These are phyloP conservation scores for Lissocephala sabroskyi DNA, from an alignment of 2,888 invertebrate species.

Conservation along the genomic window DNA sequence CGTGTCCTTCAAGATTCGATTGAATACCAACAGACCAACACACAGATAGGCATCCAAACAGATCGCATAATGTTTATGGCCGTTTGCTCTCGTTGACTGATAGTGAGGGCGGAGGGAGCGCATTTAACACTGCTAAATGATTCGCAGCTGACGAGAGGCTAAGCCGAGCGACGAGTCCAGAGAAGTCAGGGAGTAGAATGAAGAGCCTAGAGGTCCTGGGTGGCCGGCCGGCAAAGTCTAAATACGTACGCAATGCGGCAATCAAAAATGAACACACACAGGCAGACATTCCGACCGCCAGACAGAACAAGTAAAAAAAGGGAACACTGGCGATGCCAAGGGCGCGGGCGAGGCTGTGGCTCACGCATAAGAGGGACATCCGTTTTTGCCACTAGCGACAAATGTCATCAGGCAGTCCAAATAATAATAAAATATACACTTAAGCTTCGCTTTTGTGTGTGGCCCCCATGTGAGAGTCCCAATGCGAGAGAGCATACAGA, in stretches of 20 bases:
- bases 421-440: conserved; percentile 64
- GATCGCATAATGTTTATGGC: neutral
- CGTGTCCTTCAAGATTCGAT: too few species aligned
- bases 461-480: conserved; percentile 26
- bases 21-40: too few species aligned
- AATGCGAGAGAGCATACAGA: conserved; percentile 7
- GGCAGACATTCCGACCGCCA: neutral
- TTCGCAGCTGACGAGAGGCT: conserved; percentile 41
- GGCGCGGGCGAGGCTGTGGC: neutral
- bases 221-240: conserved; percentile 10
- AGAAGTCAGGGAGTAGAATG: conserved; percentile 3
- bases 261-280: conserved; percentile 46
- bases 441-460: conserved; percentile 58
- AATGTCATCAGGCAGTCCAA: conserved; percentile 64
- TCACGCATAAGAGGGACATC: conserved; percentile 39
- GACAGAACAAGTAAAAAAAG: too few species aligned
- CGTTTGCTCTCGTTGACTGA: neutral
- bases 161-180: conserved; percentile 8
- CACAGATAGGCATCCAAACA: neutral
- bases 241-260: conserved; percentile 57
- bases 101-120: conserved; percentile 4
- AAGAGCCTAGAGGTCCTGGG: conserved; percentile 2
- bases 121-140: conserved; percentile 40
- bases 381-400: conserved; percentile 58
- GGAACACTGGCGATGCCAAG: too few species aligned